Base-by-base conservation (phyloP, 2,888 invertebrate species). In the Acanthococcus lagerstroemiae region DNA sequence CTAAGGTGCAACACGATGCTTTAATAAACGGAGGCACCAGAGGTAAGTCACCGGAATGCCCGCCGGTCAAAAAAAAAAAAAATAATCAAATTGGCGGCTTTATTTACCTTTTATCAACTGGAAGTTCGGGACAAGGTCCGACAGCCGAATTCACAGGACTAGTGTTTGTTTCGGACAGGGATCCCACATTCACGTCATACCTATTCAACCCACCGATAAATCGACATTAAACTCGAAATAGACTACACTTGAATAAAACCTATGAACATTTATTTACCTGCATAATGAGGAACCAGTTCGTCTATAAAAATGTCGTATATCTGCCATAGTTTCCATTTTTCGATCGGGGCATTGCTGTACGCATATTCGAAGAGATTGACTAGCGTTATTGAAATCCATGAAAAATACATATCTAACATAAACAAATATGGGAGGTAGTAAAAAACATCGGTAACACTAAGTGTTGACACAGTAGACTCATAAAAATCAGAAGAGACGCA, bases 271-370 rank as follows among this genome's bases (percentile, higher is more conserved):
- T n/a, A 55, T 7, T 70, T 79, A 81, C 75, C 84, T 83, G 75
- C 95, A 95, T 45, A 93, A 79, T 73, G 84, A 84, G 0, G 86
- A 85, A 6, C 86, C 86, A 1, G 86, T 87, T 69, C 83, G 80
- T 67, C 77, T 77, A 73, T 88, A 88, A 78, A 90, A 93, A 37
- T 80, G 75, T 71, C 85, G 80, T 17, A 95, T 78, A 54, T 91
- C 90, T 25, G 77, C 74, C 6, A 85, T 77, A n/a, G 79, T 78
- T 2, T 77, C 76, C 71, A 95, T 74, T 25, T 81, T 82, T 68
- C 77, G 80, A 67, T 82, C 82, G 0, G 95, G 95, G 75, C 95
- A 95, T 76, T 87, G 78, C 72, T 88, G 87, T 0, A 95, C 93
- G 76, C 95, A 95, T 70, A 95, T 85, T 78, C 91, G 90, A 19